Conservation (phyloP, 2,797 vertebrate species). For the Lithobates pipiens region DNA sequence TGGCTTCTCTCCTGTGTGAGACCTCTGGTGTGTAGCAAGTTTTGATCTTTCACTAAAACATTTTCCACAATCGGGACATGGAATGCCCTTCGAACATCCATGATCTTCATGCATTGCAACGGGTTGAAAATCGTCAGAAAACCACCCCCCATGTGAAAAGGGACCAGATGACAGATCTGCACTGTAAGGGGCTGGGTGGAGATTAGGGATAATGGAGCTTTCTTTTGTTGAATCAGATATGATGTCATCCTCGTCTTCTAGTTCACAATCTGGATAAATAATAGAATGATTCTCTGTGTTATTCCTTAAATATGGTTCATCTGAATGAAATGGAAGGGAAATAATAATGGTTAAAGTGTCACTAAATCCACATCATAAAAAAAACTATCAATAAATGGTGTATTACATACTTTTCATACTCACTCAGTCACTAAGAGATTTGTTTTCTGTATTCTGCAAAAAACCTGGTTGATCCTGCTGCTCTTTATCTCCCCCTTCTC, state of each 20-base stretch:
- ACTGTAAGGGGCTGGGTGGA: not conserved
- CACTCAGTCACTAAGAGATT: no score
- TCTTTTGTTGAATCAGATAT: not conserved
- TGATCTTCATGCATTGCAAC: not conserved
- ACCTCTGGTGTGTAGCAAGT: not conserved
- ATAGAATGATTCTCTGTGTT: not conserved
- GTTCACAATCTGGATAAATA: not conserved
- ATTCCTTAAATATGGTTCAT: not conserved
- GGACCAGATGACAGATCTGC: not conserved
- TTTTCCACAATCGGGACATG: not conserved
- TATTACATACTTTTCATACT: no score
- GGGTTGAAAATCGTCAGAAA: not conserved
- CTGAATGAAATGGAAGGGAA: not conserved
- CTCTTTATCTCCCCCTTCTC: no score
- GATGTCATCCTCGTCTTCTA: not conserved
- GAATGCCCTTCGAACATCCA: not conserved
- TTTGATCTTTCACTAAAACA: not conserved
- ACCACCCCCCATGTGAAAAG: not conserved
- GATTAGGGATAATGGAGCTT: not conserved
- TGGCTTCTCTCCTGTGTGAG: not conserved
- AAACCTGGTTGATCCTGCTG: no score
- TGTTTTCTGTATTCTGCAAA: no score
- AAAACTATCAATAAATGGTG: no score
- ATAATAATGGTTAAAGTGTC: no score
- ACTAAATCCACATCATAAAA: no score